phyloP scores from a whole-genome alignment of 1,140 invertebrate genomes.

The Leptonema lineaticorne region DNA sequence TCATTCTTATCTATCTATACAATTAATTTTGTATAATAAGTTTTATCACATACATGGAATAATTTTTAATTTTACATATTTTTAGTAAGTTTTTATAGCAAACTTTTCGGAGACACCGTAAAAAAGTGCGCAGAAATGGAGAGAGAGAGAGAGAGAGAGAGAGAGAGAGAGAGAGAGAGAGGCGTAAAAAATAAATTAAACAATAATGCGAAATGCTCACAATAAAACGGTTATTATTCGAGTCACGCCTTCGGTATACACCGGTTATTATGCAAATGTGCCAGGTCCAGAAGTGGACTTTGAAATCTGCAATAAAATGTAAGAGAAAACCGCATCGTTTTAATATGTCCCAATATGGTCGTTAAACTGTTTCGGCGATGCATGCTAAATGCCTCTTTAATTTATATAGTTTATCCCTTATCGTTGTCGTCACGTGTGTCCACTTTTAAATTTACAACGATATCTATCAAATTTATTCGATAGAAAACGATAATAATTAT shows the following conservation, averaged over 20 bases:
- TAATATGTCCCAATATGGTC: constrained; percentile 22
- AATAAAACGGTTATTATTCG: neutral
- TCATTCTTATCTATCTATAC: neutral
- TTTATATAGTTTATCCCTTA: no score
- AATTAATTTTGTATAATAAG: neutral
- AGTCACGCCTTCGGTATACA: neutral
- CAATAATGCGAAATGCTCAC: no score
- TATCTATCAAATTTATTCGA: no score
- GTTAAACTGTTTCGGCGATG: constrained; percentile 15
- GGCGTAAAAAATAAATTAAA: no score
- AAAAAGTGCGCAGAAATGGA: no score
- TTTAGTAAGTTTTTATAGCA: no score
- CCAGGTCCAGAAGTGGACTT: neutral
- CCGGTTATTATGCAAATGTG: constrained; percentile 8
- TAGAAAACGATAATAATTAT: no score
- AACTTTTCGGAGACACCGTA: no score
- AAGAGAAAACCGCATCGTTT: neutral
- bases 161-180: no score
- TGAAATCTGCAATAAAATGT: constrained; percentile 25
- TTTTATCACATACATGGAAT: neutral
- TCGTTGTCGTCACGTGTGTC: no score
- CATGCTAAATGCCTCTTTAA: constrained; percentile 23
- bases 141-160: no score
- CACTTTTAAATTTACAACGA: constrained; percentile 7
- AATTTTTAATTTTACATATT: no score